phyloP scores from a whole-genome alignment of 2,113 vertebrate species.

The Falcunculus frontatus region DNA sequence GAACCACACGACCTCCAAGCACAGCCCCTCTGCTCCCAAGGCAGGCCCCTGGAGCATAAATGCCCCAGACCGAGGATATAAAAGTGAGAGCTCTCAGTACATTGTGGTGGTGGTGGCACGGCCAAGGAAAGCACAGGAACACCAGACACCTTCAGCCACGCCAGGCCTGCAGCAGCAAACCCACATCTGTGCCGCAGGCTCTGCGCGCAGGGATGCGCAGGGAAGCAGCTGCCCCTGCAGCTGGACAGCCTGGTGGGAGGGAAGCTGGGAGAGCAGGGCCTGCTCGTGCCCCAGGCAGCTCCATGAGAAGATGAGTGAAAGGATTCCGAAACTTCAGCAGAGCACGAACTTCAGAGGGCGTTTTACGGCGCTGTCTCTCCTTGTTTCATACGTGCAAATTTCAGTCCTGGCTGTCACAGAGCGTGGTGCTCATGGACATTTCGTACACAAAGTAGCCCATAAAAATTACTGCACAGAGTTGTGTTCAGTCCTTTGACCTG shows the following conservation, averaged over 20 bases:
- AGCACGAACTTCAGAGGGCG: neutral
- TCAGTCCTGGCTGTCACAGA: neutral
- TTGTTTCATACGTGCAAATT: neutral
- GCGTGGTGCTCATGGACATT: rapidly evolving
- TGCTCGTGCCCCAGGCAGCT: rapidly evolving
- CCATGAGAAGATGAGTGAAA: neutral
- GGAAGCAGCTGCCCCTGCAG: neutral
- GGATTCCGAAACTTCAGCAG: neutral
- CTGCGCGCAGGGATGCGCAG: rapidly evolving
- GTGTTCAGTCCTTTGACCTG: neutral
- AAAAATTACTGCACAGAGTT: neutral
- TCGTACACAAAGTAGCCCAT: neutral
- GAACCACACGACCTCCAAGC: neutral
- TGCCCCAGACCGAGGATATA: rapidly evolving
- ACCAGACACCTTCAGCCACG: rapidly evolving
- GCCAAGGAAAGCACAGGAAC: neutral
- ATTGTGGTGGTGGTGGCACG: rapidly evolving
- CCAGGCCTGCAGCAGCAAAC: neutral
- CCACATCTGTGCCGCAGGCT: neutral
- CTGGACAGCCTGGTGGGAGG: rapidly evolving
- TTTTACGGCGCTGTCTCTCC: rapidly evolving
- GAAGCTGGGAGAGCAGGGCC: neutral
- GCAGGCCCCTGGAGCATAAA: neutral
- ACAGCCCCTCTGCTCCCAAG: no score
- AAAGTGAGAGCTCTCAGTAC: neutral